A percentile compares a stretch with the other conserved stretches of the same genome.
phyloP scores from a whole-genome alignment of 2,113 vertebrate species.

The Fregata magnificens region DNA sequence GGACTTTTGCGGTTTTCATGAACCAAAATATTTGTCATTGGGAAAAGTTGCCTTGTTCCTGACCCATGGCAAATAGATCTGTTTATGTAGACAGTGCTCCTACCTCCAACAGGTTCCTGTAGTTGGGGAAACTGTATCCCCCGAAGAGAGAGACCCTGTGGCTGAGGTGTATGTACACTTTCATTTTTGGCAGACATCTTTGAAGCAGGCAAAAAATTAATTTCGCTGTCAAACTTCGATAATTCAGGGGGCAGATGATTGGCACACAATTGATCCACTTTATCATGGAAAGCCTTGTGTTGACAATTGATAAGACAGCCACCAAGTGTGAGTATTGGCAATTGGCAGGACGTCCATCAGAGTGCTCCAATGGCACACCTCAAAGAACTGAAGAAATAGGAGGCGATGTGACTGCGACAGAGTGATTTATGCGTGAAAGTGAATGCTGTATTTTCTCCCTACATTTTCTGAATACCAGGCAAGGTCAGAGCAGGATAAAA shows the following conservation, averaged over 20 bases:
- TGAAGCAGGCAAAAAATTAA: neutral
- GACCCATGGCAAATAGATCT: fast-evolving
- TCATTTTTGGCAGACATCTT: neutral
- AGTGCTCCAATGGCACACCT: neutral
- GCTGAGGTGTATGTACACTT: neutral
- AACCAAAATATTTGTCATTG: neutral
- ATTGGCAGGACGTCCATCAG: neutral
- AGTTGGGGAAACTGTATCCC: neutral
- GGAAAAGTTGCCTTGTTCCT: neutral
- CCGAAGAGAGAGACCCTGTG: neutral
- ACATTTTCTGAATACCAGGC: neutral
- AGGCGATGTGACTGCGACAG: neutral
- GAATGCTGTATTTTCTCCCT: neutral
- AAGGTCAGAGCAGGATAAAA: neutral
- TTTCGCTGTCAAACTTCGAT: neutral
- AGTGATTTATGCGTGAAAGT: neutral
- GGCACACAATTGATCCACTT: neutral
- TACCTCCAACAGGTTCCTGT: neutral
- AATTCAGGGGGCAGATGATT: neutral
- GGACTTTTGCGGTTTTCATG: neutral
- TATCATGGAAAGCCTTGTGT: neutral
- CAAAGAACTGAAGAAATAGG: neutral
- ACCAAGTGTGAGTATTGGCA: neutral
- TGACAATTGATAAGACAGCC: neutral
- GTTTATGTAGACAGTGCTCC: neutral